phyloP scores from a whole-genome alignment of 2,113 vertebrate species.

The Hydrochoerus hydrochaeris region DNA sequence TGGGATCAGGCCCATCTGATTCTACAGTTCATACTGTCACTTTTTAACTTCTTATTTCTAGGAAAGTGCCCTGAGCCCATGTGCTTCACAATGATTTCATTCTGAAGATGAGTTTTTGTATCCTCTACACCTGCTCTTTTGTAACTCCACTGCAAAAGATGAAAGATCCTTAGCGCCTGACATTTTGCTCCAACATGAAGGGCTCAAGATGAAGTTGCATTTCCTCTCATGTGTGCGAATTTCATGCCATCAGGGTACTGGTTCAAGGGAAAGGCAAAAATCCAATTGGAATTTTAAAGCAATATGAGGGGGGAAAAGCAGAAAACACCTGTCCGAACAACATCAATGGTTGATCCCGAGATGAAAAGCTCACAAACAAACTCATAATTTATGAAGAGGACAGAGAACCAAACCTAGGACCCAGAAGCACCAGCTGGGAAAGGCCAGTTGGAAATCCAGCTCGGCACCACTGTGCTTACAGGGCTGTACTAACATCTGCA shows the following conservation, averaged over 20 bases:
- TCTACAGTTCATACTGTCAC: neutral
- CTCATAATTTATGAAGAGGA: too few relatives aligned
- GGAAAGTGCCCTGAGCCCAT: neutral
- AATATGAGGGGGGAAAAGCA: neutral
- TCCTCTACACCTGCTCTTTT: neutral
- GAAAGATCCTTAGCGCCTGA: neutral
- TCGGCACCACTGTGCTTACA: neutral
- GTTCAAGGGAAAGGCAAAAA: slow-evolving; percentile 43
- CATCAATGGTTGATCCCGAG: neutral
- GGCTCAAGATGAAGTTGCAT: neutral
- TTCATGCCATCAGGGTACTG: neutral
- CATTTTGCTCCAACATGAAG: neutral
- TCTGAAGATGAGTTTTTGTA: neutral
- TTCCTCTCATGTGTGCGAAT: neutral
- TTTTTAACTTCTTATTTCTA: slow-evolving; percentile 28
- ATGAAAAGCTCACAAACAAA: neutral
- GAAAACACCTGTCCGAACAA: neutral
- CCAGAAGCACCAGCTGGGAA: neutral
- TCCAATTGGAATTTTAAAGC: neutral
- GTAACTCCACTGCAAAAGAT: neutral
- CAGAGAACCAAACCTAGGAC: neutral
- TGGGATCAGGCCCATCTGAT: neutral
- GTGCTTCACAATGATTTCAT: neutral
- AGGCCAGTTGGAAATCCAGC: neutral
- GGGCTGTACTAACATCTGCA: neutral